Base-by-base conservation (phyloP, 2,113 vertebrate species). In the Protobothrops flavoviridis region DNA sequence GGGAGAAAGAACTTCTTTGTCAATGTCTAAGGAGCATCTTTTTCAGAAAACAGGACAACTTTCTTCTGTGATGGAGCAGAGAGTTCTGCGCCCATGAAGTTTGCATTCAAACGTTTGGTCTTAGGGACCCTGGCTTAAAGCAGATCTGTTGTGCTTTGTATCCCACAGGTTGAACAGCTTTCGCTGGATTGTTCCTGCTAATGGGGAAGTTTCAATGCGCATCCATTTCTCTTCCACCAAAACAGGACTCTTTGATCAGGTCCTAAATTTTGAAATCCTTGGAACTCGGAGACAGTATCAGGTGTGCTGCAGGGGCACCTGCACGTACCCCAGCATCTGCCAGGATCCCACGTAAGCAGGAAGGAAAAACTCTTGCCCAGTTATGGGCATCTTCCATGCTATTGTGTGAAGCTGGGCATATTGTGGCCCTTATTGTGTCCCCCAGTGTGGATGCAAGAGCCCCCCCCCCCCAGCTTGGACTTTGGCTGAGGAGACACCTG, bases 161-260 rank as follows among this genome's bases (percentile, higher is more conserved):
- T 5, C 93, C 94, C 39, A 85, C 96, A 98, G 98, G 87, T 94
- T 98, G 91, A 98, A 92, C 20, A 92, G 74, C 48, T 99, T 97
- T 95, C 98, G 98, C 33, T 99, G 99, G 99, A 93, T 98, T 0
- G 98, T 98, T 24, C 98, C 98, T 4, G 96, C 98, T 53, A 94
- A 88, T 0, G 96, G 98, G 0, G 95, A 98, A 94, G 97, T 99
- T 90, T 89, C 94, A 0, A 74, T 99, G 90, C 98, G 95, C 93
- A 85, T 99, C 15, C 97, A 96, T 94, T 99, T 99, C 96, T 97
- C 97, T 86, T 98, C 99, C 15, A 87, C 17, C 0, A 92, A 93
- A 1, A 50, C 90, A 0, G 99, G 98, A 7, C 97, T 90, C 5
- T 99, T 98, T 96, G 97, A 98, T 23, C 98, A 99, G 95, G 97